These are phyloP conservation scores for Leptosomus discolor DNA, from an alignment of 2,113 vertebrate genomes.

Conservation along the genomic window DNA sequence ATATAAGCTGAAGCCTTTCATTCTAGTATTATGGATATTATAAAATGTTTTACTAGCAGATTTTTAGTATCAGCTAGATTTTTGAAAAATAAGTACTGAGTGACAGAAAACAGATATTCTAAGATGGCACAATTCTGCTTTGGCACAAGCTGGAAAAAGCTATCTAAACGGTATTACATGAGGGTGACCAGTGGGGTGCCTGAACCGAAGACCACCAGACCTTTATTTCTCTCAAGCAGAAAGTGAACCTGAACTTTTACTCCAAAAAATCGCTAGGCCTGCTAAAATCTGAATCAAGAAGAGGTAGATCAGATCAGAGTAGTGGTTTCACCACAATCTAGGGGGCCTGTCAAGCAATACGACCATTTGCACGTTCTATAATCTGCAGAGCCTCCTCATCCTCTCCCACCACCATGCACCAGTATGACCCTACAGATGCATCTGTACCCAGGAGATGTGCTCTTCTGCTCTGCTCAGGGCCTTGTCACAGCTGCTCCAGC, in stretches of 20 bases:
- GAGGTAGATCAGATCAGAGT: not conserved
- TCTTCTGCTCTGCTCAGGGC: not conserved
- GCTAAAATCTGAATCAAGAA: not conserved
- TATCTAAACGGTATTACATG: not conserved
- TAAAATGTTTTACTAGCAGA: conserved; percentile 1
- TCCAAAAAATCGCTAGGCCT: not conserved
- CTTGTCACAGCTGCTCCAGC: not conserved
- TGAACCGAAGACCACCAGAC: accelerated
- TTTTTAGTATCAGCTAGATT: not conserved
- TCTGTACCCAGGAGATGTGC: not conserved
- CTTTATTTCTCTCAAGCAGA: not conserved
- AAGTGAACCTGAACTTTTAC: not conserved
- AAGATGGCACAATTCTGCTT: not conserved
- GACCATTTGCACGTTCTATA: accelerated
- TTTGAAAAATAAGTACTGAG: not conserved
- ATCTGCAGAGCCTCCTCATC: not conserved
- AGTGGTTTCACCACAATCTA: not conserved
- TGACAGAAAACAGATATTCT: not conserved
- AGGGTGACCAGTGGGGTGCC: not conserved
- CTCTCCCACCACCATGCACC: not conserved
- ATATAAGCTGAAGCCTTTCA: not conserved
- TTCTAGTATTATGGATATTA: not conserved
- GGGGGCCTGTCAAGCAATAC: not conserved
- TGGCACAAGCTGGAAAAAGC: not conserved
- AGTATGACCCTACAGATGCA: not conserved